Evolutionary conservation across 2,113 vertebrate genomes (phyloP).

Genomic region (Urocynchramus pylzowi): DNA sequence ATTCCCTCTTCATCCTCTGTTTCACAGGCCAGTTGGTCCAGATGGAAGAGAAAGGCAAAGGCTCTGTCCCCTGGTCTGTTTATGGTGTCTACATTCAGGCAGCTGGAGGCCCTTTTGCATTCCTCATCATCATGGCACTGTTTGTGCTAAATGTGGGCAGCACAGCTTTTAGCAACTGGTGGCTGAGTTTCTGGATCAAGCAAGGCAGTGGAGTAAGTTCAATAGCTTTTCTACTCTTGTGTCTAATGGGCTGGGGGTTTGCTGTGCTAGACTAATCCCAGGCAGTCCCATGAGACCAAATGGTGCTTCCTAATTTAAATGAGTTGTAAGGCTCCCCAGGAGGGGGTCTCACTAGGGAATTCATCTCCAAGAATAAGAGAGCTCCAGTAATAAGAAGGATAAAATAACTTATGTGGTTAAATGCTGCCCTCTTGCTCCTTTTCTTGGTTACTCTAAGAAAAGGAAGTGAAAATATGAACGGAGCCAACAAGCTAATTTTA

Average conservation of each 20-base stretch:
- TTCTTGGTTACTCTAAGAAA: neutral
- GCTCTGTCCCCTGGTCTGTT: slow-evolving; percentile 87
- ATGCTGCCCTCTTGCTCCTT: neutral
- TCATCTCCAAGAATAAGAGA: neutral
- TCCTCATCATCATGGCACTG: slow-evolving; percentile 83
- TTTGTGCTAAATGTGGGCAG: slow-evolving; percentile 91
- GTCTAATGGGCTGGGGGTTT: neutral
- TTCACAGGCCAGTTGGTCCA: slow-evolving; percentile 80
- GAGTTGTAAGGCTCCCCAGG: neutral
- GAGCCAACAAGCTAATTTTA: neutral
- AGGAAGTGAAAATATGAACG: neutral
- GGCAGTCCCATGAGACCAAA: neutral
- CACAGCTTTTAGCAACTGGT: slow-evolving; percentile 92
- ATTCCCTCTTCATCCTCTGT: neutral
- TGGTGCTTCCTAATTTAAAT: neutral
- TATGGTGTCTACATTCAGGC: slow-evolving; percentile 85
- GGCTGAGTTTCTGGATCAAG: slow-evolving; percentile 95
- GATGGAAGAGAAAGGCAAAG: slow-evolving; percentile 83
- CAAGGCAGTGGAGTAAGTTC: slow-evolving; percentile 90
- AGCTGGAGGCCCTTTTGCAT: slow-evolving; percentile 84
- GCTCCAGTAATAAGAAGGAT: neutral
- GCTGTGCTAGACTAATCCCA: neutral
- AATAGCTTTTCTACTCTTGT: neutral
- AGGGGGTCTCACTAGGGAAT: neutral
- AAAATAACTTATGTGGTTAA: neutral